These are phyloP conservation scores for Amphiprion ocellaris DNA, from an alignment of 2,113 vertebrate species.

Conservation along the genomic window DNA sequence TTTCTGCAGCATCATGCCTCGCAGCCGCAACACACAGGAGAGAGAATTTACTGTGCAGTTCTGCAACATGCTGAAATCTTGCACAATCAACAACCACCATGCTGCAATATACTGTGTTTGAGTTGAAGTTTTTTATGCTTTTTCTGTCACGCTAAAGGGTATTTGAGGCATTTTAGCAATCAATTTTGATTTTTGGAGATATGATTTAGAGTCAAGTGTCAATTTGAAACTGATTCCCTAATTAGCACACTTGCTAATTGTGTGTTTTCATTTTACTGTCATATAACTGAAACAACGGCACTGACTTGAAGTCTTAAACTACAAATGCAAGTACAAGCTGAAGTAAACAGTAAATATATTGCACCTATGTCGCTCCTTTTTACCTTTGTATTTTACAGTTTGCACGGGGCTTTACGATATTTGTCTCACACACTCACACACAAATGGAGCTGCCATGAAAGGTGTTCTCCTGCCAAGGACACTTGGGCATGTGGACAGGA, in stretches of 20 bases:
- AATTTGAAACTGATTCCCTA: too few species aligned
- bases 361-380: background rate
- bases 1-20: slow-evolving; percentile 34
- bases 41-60: background rate
- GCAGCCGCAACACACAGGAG: background rate
- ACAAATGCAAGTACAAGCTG: background rate
- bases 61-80: slow-evolving; percentile 21
- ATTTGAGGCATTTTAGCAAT: background rate
- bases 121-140: background rate
- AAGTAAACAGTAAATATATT: background rate
- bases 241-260: too few species aligned
- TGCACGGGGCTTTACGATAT: background rate
- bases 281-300: too few species aligned
- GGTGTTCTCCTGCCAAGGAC: background rate
- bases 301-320: background rate
- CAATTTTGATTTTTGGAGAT: too few species aligned
- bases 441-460: background rate
- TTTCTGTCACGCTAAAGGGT: background rate
- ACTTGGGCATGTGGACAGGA: background rate
- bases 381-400: background rate
- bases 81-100: background rate
- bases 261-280: too few species aligned
- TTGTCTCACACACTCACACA: background rate
- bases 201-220: too few species aligned
- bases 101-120: background rate